A percentile compares a stretch with the other conserved stretches of the same genome.
phyloP scores from a whole-genome alignment of 2,888 invertebrate species.

The Cyclophora albipunctata region DNA sequence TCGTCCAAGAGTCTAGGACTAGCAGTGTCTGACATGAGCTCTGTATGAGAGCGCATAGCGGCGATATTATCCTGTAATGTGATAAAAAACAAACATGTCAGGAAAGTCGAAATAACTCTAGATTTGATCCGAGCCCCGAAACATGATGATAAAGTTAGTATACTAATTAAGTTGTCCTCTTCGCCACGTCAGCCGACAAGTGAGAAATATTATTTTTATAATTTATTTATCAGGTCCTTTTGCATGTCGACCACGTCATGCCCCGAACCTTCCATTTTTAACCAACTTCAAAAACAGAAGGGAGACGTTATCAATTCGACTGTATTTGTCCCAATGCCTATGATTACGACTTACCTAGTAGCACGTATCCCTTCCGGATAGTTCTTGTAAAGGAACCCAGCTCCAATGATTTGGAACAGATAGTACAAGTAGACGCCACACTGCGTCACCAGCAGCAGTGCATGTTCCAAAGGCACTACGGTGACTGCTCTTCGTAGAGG shows the following conservation, averaged over 20 bases:
- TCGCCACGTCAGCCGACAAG: too few species aligned
- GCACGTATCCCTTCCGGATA: constrained; percentile 51
- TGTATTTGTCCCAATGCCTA: too few species aligned
- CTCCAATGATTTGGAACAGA: constrained; percentile 84
- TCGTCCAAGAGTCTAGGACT: constrained; percentile 75
- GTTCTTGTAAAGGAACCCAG: constrained; percentile 64
- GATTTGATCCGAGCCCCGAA: too few species aligned
- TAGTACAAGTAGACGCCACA: constrained; percentile 87
- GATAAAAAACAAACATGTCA: background rate
- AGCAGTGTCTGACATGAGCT: constrained; percentile 78
- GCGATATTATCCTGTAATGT: constrained; percentile 55
- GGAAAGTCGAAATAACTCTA: too few species aligned
- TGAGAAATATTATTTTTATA: too few species aligned
- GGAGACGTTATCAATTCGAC: too few species aligned
- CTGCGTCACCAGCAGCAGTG: constrained; percentile 84
- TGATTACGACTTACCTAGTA: constrained; percentile 41
- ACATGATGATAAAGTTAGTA: too few species aligned
- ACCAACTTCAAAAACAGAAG: too few species aligned
- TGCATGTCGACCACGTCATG: too few species aligned
- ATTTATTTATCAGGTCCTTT: too few species aligned
- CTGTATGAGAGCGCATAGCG: constrained; percentile 75
- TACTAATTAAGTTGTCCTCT: too few species aligned
- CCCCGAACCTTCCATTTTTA: too few species aligned
- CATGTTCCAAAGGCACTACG: constrained; percentile 78
- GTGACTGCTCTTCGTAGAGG: constrained; percentile 47